Conservation (phyloP, 2,888 invertebrate species). For the Pyrocoelia pectoralis region DNA sequence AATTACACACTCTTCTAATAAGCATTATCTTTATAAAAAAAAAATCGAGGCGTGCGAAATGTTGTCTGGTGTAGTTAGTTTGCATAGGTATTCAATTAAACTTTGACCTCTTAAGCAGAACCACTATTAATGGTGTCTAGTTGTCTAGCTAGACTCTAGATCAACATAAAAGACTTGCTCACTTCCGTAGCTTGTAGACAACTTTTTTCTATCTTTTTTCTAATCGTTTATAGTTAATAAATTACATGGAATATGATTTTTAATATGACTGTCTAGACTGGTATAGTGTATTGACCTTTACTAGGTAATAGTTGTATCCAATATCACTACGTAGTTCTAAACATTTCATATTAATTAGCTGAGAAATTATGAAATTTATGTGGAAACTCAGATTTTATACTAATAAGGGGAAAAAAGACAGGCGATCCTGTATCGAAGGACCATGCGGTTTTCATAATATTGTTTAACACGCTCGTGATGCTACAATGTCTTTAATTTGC, state of each 20-base stretch:
- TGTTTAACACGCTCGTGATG: background rate
- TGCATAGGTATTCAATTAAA: slow-evolving; percentile 31
- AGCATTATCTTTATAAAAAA: background rate
- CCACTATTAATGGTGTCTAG: slow-evolving; percentile 24
- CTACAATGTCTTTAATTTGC: background rate
- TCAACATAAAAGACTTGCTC: slow-evolving; percentile 23
- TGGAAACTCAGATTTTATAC: background rate
- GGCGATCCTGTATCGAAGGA: too few relatives aligned
- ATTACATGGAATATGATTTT: slow-evolving; percentile 39
- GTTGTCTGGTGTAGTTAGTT: slow-evolving; percentile 17
- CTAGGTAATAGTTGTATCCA: slow-evolving; percentile 30
- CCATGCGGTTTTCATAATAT: background rate
- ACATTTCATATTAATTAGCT: background rate
- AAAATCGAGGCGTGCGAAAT: slow-evolving; percentile 19
- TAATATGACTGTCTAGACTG: slow-evolving; percentile 39
- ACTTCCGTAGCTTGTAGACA: slow-evolving; percentile 37
- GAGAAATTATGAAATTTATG: background rate
- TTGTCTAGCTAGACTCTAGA: slow-evolving; percentile 29
- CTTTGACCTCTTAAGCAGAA: slow-evolving; percentile 26
- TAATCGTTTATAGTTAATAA: slow-evolving; percentile 41
- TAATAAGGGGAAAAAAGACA: too few relatives aligned
- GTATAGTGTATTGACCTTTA: slow-evolving; percentile 37
- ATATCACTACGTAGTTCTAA: slow-evolving; percentile 20
- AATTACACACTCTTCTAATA: too few relatives aligned
- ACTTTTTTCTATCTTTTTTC: slow-evolving; percentile 28